Percentiles rank a stretch among this genome's conserved stretches.
phyloP scores from a whole-genome alignment of 2,888 invertebrate species.

The Morinoia aosen region DNA sequence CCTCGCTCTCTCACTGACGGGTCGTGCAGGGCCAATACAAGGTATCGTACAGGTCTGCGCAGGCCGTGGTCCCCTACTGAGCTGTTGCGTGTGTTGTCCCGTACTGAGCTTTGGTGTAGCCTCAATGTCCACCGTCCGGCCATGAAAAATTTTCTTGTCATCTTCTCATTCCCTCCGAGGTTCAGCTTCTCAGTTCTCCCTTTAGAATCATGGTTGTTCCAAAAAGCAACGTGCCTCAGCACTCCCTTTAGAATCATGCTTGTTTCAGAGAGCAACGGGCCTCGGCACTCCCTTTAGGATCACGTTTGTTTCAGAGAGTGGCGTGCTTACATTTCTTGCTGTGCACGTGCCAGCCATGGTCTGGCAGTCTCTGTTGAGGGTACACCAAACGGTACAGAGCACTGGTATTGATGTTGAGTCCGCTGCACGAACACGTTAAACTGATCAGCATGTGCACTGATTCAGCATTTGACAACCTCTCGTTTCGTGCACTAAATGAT shows the following conservation, averaged over 20 bases:
- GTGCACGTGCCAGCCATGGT: not conserved
- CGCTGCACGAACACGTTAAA: not conserved
- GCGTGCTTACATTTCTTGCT: not conserved
- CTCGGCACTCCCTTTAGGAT: too few species aligned
- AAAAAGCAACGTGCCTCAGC: too few species aligned
- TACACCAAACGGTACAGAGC: not conserved
- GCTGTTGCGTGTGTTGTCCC: not conserved
- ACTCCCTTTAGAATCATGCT: too few species aligned
- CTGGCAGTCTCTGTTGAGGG: not conserved
- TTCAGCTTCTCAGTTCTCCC: not conserved
- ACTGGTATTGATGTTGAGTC: not conserved
- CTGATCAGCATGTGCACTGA: not conserved
- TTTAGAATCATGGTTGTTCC: not conserved
- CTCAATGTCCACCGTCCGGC: not conserved
- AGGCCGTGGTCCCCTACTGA: not conserved
- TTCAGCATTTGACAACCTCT: not conserved
- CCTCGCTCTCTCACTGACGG: conserved; percentile 20
- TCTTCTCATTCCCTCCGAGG: too few species aligned
- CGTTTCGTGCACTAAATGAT: not conserved
- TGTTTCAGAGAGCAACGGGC: too few species aligned
- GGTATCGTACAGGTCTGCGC: not conserved
- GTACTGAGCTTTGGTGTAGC: not conserved
- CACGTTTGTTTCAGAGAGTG: too few species aligned
- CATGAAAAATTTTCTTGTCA: not conserved
- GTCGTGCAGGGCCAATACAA: conserved; percentile 13